Evolutionary conservation across 2,888 invertebrate species (phyloP).

Genomic region (Patella ulyssiponensis): DNA sequence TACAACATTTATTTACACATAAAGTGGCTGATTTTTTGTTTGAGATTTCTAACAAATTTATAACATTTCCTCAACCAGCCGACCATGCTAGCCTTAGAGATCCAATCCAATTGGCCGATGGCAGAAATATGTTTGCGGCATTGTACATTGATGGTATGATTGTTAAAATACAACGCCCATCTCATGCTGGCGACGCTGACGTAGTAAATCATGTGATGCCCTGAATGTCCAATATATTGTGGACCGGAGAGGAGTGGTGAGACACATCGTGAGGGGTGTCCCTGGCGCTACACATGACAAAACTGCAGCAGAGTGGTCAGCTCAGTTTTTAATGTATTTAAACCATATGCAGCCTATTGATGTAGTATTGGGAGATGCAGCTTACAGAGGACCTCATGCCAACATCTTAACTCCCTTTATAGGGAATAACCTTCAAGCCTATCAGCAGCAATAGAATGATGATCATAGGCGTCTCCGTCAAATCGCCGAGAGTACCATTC

Average conservation of each 20-base stretch:
- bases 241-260: no score
- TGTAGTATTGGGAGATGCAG: no score
- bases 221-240: neutral
- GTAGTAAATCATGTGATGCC: neutral
- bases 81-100: no score
- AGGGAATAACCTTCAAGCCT: neutral
- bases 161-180: neutral
- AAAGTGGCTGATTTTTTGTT: no score
- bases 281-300: neutral
- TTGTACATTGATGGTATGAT: neutral
- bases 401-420: neutral
- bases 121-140: neutral
- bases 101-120: no score
- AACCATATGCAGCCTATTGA: neutral
- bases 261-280: neutral
- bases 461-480: neutral
- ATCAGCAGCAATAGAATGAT: neutral
- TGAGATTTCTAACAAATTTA: no score
- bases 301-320: neutral
- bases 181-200: neutral
- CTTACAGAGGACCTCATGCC: no score
- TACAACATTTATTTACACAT: no score
- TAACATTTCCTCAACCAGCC: no score
- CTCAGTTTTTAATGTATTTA: neutral
- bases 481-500: neutral